phyloP scores from a whole-genome alignment of 2,113 vertebrate genomes.

The Ammospiza nelsoni region DNA sequence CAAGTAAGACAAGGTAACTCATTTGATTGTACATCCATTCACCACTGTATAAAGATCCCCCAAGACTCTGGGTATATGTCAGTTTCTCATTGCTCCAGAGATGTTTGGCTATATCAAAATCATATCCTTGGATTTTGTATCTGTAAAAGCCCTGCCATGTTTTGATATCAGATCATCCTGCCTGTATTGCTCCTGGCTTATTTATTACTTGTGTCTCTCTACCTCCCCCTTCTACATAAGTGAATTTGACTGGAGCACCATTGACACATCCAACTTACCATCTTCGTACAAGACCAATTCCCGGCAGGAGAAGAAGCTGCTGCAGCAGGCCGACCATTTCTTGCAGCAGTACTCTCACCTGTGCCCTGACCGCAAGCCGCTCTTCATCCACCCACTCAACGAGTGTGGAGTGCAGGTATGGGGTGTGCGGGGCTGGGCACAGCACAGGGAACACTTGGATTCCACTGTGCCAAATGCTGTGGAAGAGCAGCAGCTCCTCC shows the following conservation, averaged over 20 bases:
- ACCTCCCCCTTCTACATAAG: neutral
- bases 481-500: neutral
- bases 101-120: neutral
- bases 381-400: conserved; percentile 84
- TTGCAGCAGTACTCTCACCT: conserved; percentile 80
- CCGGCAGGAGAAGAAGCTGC: conserved; percentile 72
- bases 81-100: neutral
- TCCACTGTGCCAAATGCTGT: neutral
- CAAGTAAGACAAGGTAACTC: neutral
- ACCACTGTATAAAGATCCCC: neutral
- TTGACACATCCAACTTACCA: conserved; percentile 68
- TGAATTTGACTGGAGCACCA: conserved; percentile 27
- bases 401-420: conserved; percentile 85
- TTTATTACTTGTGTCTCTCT: neutral
- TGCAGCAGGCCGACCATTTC: conserved; percentile 81
- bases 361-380: conserved; percentile 82
- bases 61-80: neutral
- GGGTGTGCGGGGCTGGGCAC: neutral
- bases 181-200: neutral
- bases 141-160: neutral
- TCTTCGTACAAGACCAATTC: conserved; percentile 82
- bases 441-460: neutral
- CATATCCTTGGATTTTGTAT: neutral
- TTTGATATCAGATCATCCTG: neutral
- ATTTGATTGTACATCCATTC: neutral